Percentiles rank a stretch among this genome's conserved stretches.
phyloP scores from a whole-genome alignment of 1,140 invertebrate genomes.

The Caenorhabditis tropicalis region DNA sequence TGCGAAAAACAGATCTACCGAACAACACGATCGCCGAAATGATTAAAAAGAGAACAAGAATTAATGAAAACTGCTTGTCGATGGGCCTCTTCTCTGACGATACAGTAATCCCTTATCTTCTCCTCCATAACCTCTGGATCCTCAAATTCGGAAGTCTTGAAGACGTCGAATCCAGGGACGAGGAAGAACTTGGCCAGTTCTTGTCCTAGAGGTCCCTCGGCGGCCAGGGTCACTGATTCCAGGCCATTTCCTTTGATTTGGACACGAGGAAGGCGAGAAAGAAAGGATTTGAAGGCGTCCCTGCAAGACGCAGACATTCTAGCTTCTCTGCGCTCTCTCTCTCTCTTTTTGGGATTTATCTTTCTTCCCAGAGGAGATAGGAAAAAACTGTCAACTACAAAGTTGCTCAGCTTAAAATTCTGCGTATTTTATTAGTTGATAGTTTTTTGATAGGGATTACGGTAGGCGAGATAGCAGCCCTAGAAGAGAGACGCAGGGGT shows the following conservation, averaged over 20 bases:
- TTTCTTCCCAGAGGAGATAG: no score
- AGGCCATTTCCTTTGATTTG: not conserved
- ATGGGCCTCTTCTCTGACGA: not conserved
- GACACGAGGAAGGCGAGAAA: not conserved
- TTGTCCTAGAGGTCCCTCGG: not conserved
- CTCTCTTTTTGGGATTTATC: not conserved
- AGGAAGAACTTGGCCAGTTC: not conserved
- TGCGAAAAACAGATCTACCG: no score
- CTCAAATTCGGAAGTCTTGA: not conserved
- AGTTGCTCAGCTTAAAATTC: no score
- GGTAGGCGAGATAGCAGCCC: no score
- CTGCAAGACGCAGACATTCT: no score
- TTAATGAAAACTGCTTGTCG: not conserved
- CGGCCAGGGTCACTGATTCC: not conserved
- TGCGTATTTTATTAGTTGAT: no score
- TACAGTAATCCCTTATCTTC: no score
- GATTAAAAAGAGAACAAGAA: not conserved
- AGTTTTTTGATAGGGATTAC: no score
- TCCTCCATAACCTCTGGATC: not conserved
- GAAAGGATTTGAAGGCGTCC: not conserved
- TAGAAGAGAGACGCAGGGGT: no score
- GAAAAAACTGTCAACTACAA: no score
- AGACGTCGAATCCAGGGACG: not conserved
- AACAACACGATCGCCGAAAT: not conserved
- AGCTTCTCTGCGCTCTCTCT: not conserved